phyloP scores from a whole-genome alignment of 2,113 vertebrate species.

The Psilopsiagon aurifrons region DNA sequence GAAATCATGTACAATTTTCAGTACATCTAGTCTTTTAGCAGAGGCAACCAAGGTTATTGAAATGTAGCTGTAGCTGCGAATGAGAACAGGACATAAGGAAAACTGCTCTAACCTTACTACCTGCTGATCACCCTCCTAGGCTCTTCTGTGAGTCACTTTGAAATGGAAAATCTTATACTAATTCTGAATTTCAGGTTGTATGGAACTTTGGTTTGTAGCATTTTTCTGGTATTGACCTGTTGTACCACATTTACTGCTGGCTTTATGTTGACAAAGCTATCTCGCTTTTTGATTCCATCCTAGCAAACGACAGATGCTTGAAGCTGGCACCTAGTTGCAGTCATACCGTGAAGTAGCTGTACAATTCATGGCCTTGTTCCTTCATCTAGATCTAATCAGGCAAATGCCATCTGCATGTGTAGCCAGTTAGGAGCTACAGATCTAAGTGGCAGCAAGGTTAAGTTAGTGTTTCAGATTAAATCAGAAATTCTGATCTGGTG shows the following conservation, averaged over 20 bases:
- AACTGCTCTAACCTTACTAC: background rate
- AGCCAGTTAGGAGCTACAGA: background rate
- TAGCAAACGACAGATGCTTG: background rate
- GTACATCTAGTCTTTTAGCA: background rate
- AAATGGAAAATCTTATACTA: background rate
- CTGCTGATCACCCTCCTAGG: background rate
- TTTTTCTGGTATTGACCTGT: background rate
- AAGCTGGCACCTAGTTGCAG: background rate
- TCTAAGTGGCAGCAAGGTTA: background rate
- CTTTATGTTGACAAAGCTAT: background rate
- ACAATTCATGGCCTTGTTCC: conserved; percentile 7
- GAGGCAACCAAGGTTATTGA: background rate
- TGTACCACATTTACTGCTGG: background rate
- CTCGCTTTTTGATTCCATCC: background rate
- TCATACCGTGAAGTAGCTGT: background rate
- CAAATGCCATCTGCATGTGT: background rate
- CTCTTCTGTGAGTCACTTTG: background rate
- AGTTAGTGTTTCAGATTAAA: background rate
- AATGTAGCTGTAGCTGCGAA: background rate
- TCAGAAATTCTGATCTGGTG: background rate
- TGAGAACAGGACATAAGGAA: background rate
- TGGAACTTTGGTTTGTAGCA: background rate
- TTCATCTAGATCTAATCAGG: background rate
- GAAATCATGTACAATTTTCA: background rate
- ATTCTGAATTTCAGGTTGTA: background rate